Evolutionary conservation across 2,888 invertebrate species (phyloP), one percentile per base, ranked within the genome.

Genomic region (Pseudococcus viburni): DNA sequence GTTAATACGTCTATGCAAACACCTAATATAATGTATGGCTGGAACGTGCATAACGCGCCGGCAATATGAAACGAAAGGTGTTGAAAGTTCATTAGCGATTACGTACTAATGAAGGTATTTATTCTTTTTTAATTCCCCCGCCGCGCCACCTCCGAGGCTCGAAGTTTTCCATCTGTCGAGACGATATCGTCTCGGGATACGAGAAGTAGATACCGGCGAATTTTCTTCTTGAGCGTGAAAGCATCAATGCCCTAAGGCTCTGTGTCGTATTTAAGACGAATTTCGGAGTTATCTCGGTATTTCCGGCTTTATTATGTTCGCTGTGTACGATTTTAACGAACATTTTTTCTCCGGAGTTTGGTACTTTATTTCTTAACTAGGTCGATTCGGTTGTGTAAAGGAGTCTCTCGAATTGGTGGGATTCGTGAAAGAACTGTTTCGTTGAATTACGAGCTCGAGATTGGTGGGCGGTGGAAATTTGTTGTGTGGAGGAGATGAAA

Each of bases 1-100:
- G 80, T 83, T 83, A 22, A 83, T 83, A 83, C 80, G 80, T 83
- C 80, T 83, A 83, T 83, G 80, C 80, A 83, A 83, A 83, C 80
- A 83, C 80, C 80, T 46, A 83, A 83, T 46, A 83, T 83, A 83
- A 83, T 83, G 46, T 46, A 83, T 26, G 80, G 42, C 8, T 46
- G n/a, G 12, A 83, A 83, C 80, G 80, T 83, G 80, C 80, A 46
- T 46, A 83, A 46, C 80, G 80, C 46, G n/a, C 22, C 0, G 2
- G 42, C 42, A 83, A 46, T 83, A 73, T 33, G 33, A 73, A 73
- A 73, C 15, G 33, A 73, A 73, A 73, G 73, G 80, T 46, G 80
- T 83, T 83, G 80, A 83, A 83, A 83, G 42, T 83, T 83, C 33
- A 83, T 83, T 19, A 83, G 80, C 80, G 80, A 83, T 83, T 83